phyloP scores from a whole-genome alignment of 2,888 invertebrate genomes.

The Drosophila phalerata region DNA sequence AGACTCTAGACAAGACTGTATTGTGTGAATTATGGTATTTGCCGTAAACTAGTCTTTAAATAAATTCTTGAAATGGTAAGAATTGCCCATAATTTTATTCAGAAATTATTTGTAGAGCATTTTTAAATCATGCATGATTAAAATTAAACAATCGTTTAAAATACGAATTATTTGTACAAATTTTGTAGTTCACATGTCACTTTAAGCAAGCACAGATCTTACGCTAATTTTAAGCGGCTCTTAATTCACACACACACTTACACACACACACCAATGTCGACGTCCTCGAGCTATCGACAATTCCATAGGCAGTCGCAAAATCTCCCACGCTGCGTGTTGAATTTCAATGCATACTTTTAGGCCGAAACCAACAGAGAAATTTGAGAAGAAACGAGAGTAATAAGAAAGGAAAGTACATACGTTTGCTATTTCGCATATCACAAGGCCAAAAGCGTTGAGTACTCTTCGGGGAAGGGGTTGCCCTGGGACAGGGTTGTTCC shows the following conservation, averaged over 20 bases:
- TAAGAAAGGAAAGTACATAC: slow-evolving; percentile 68
- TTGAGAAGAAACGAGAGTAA: not conserved
- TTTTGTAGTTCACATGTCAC: slow-evolving; percentile 44
- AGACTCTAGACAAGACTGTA: too few species aligned
- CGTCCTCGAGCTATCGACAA: slow-evolving; percentile 31
- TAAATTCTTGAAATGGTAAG: too few species aligned
- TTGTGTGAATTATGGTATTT: too few species aligned
- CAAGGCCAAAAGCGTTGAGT: slow-evolving; percentile 28
- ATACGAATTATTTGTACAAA: slow-evolving; percentile 45
- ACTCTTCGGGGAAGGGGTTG: not conserved
- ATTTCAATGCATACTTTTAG: slow-evolving; percentile 79
- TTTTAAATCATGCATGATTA: not conserved
- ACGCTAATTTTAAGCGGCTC: slow-evolving; percentile 73
- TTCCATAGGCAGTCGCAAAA: slow-evolving; percentile 28
- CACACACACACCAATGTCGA: not conserved
- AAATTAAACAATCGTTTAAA: not conserved
- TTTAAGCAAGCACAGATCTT: slow-evolving; percentile 70
- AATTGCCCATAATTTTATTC: not conserved
- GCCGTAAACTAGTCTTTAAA: too few species aligned
- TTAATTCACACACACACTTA: slow-evolving; percentile 18
- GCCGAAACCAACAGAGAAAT: slow-evolving; percentile 62
- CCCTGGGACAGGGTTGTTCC: accelerated
- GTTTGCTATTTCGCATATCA: slow-evolving; percentile 78
- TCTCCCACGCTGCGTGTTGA: slow-evolving; percentile 74
- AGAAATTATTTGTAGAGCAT: too few species aligned